Base-by-base conservation (phyloP, 2,797 vertebrate species). In the Gymnoscopelus braueri region DNA sequence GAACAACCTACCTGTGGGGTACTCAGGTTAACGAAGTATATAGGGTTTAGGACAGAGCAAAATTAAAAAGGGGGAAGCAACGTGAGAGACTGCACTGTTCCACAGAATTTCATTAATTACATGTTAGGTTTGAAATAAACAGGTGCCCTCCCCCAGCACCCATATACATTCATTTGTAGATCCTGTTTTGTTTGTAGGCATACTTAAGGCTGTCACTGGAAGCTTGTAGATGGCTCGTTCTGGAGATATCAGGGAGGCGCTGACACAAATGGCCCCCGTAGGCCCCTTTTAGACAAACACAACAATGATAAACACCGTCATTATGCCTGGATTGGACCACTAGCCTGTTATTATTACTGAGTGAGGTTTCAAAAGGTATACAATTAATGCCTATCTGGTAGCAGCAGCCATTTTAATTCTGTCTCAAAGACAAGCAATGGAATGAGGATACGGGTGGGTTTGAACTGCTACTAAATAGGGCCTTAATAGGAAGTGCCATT, bases 271-370 rank as follows among this genome's bases (percentile, higher is more conserved):
- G 48, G 72, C 56, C 65, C 67, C 63, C 12, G 10, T 51, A 55
- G 72, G 79, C 66, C 77, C 82, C 78, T 87, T 88, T 72, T 79
- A 77, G 76, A 86, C 71, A 82, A 76, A 83, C 79, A 80, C 65
- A 83, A 78, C 84, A 79, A 70, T 1, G 66, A 83, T 87, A 92
- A 93, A 90, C 81, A 92, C 89, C 82, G 79, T 93, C 77, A 93
- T 94, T 90, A 91, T n/a, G 68, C 53, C 53, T 65, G 63, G 80
- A 84, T 83, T 77, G 69, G 44, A 78, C 61, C 53, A 74, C 69
- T 84, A 81, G 73, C 72, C 84, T 89, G 63, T 87, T 88, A 91
- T 92, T 91, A 92, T 80, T 75, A 89, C 58, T 75, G 65, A 81
- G 80, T 57, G 67, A 83, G 80, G 87, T 84, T 77, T 80, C 8